Percentiles rank a stretch among this genome's conserved stretches.
phyloP scores from a whole-genome alignment of 2,888 invertebrate species.

The Flexamia atlantica region DNA sequence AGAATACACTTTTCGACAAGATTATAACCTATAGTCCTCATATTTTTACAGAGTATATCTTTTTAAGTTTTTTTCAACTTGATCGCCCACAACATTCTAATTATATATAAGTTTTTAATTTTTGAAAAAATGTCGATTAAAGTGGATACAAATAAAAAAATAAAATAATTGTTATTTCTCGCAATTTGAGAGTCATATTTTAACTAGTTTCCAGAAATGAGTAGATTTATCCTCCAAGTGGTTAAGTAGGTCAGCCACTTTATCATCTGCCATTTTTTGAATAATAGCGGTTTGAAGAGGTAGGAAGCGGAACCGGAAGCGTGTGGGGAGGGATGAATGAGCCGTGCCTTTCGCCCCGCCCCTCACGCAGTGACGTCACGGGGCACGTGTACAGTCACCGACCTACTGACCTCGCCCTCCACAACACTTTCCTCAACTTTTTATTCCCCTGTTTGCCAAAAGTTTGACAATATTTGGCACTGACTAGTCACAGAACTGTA shows the following conservation, averaged over 20 bases:
- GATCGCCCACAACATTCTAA: no score
- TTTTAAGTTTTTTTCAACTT: no score
- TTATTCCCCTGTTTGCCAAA: slow-evolving; percentile 43
- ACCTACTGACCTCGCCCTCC: slow-evolving; percentile 32
- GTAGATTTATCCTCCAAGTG: no score
- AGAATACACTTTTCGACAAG: no score
- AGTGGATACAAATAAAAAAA: no score
- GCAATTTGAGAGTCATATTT: no score
- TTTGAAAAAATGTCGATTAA: no score
- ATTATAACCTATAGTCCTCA: no score
- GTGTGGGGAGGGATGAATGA: slow-evolving; percentile 37
- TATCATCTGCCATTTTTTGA: slow-evolving; percentile 28
- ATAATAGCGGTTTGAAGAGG: slow-evolving; percentile 14
- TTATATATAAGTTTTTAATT: no score
- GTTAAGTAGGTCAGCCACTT: slow-evolving; percentile 11
- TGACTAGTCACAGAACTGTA: background rate
- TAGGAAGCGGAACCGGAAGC: slow-evolving; percentile 28
- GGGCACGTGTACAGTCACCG: slow-evolving; percentile 29
- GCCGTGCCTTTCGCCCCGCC: slow-evolving; percentile 6
- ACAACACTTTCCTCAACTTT: background rate
- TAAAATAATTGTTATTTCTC: no score
- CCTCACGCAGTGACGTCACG: slow-evolving; percentile 32
- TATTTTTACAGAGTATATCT: no score
- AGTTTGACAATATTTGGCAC: slow-evolving; percentile 34
- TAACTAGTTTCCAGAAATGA: no score